These are phyloP conservation scores for Coleophora deauratella DNA, from an alignment of 2,888 invertebrate species.

Conservation along the genomic window DNA sequence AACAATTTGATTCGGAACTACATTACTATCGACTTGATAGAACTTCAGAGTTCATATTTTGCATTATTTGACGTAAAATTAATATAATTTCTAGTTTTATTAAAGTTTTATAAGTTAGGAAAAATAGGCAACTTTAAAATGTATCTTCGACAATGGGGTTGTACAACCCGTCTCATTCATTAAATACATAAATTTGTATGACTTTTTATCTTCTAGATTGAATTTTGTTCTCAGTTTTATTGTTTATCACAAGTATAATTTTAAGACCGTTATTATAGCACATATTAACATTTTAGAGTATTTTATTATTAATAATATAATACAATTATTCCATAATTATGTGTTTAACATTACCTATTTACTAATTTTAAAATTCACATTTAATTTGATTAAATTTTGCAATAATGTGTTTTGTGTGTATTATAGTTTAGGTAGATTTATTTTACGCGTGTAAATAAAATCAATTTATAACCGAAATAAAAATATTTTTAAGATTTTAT, in stretches of 20 bases:
- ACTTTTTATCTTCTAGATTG: too few relatives aligned
- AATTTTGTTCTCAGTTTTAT: too few relatives aligned
- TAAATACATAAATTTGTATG: too few relatives aligned
- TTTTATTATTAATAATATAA: not conserved
- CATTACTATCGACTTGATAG: too few relatives aligned
- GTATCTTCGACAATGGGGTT: too few relatives aligned
- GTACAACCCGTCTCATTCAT: not conserved
- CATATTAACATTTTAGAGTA: not conserved
- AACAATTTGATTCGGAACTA: too few relatives aligned
- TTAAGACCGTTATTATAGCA: not conserved
- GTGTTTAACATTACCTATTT: not conserved
- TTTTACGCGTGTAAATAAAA: slow-evolving; percentile 55
- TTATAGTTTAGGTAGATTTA: slow-evolving; percentile 20
- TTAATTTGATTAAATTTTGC: slow-evolving; percentile 17
- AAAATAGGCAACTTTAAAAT: too few relatives aligned
- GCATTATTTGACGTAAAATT: too few relatives aligned
- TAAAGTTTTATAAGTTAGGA: too few relatives aligned
- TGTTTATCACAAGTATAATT: not conserved
- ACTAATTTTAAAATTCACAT: not conserved
- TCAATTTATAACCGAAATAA: slow-evolving; percentile 57
- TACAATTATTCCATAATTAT: not conserved
- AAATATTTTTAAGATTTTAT: slow-evolving; percentile 32
- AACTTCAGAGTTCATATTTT: too few relatives aligned
- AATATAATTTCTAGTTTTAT: too few relatives aligned
- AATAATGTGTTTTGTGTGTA: slow-evolving; percentile 19